Evolutionary conservation across 2,888 invertebrate genomes (phyloP).

Genomic region (Coenonympha arcania): DNA sequence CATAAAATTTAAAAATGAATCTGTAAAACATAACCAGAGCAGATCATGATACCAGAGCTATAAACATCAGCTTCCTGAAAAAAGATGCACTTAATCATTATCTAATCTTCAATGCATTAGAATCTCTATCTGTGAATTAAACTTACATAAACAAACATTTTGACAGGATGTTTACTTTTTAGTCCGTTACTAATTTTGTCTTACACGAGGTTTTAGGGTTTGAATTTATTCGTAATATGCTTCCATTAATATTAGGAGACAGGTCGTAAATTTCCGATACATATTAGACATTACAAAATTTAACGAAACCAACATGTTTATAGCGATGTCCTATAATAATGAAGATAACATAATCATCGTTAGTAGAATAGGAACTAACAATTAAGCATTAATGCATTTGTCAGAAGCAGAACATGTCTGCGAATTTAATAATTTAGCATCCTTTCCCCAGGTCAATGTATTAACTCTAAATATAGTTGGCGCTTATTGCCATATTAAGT

Average conservation of each 20-base stretch:
- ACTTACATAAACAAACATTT: slow-evolving; percentile 1
- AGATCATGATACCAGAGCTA: not conserved
- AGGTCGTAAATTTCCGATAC: no score
- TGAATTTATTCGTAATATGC: not conserved
- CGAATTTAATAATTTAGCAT: slow-evolving; percentile 47
- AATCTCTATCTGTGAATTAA: not conserved
- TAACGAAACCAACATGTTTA: no score
- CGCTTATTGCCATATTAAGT: slow-evolving; percentile 13
- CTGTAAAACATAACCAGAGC: not conserved
- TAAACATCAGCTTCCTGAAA: not conserved
- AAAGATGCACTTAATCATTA: not conserved
- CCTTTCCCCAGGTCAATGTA: slow-evolving; percentile 52
- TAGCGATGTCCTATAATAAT: no score
- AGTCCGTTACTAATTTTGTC: not conserved
- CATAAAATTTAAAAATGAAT: no score
- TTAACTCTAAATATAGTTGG: slow-evolving; percentile 35
- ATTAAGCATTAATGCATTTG: slow-evolving; percentile 33
- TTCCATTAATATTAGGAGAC: no score
- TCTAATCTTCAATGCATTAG: not conserved
- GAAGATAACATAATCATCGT: no score
- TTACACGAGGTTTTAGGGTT: not conserved
- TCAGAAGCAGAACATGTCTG: slow-evolving; percentile 45
- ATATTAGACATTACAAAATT: no score
- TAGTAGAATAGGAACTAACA: slow-evolving; percentile 22
- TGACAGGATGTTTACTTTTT: slow-evolving; percentile 1